Evolutionary conservation across 2,113 vertebrate species (phyloP).

Genomic region (Macroglossus sobrinus): DNA sequence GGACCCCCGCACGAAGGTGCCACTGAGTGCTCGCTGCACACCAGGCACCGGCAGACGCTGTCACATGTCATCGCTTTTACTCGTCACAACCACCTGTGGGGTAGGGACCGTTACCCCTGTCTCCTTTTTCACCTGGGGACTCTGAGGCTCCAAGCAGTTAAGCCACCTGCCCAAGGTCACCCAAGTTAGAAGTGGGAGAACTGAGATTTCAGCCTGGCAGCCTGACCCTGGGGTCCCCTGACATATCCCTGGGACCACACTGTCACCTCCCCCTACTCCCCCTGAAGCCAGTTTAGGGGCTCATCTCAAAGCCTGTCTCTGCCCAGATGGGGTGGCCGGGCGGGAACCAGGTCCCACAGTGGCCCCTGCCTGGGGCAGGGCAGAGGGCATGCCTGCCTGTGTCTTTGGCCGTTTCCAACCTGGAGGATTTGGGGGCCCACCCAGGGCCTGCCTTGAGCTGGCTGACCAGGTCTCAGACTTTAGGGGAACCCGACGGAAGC

Average conservation of each 20-base stretch:
- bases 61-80: fast-evolving
- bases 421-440: neutral
- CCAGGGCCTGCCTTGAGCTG: fast-evolving
- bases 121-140: neutral
- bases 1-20: no score
- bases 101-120: fast-evolving
- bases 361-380: neutral
- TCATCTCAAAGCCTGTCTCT: neutral
- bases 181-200: neutral
- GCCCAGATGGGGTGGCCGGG: no score
- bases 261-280: fast-evolving
- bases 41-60: fast-evolving
- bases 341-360: neutral
- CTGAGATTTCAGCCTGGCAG: fast-evolving
- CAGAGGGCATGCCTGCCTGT: neutral
- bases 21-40: fast-evolving
- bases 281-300: neutral
- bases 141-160: neutral
- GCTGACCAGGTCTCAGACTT: neutral
- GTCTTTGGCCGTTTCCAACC: neutral
- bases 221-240: neutral
- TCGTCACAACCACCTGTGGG: fast-evolving
- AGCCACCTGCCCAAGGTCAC: neutral
- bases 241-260: fast-evolving
- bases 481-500: neutral